Conservation (phyloP, 2,888 invertebrate species). For the Argynnis bischoffii region DNA sequence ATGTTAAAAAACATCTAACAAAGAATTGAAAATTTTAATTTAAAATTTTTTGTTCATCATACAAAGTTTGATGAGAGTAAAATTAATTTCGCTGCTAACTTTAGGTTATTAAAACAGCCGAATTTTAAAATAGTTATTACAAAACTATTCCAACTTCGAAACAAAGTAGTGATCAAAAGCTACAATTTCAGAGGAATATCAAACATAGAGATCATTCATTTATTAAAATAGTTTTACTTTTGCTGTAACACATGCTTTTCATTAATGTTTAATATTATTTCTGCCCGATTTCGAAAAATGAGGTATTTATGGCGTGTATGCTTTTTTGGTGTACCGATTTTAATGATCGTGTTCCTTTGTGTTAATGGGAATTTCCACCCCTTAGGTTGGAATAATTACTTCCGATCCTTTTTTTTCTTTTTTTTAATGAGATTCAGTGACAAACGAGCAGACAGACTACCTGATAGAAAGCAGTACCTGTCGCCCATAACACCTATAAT, state of each 20-base stretch:
- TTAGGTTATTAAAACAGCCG: neutral
- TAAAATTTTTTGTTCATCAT: too few species aligned
- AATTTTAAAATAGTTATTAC: slow-evolving; percentile 3
- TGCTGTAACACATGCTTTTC: neutral
- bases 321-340: neutral
- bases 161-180: neutral
- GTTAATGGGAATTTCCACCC: too few species aligned
- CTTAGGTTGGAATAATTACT: too few species aligned
- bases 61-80: neutral
- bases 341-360: neutral
- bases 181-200: neutral
- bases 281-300: too few species aligned
- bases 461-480: too few species aligned
- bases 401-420: too few species aligned
- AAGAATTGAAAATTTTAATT: too few species aligned
- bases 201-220: neutral
- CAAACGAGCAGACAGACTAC: too few species aligned
- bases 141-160: slow-evolving; percentile 1
- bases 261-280: neutral
- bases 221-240: neutral
- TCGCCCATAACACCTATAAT: too few species aligned
- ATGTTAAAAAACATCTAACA: too few species aligned
- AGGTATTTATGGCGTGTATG: neutral
- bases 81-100: neutral
- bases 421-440: too few species aligned